A percentile compares a stretch with the other conserved stretches of the same genome.
phyloP scores from a whole-genome alignment of 2,888 invertebrate species.

The Eupithecia pulchellata region DNA sequence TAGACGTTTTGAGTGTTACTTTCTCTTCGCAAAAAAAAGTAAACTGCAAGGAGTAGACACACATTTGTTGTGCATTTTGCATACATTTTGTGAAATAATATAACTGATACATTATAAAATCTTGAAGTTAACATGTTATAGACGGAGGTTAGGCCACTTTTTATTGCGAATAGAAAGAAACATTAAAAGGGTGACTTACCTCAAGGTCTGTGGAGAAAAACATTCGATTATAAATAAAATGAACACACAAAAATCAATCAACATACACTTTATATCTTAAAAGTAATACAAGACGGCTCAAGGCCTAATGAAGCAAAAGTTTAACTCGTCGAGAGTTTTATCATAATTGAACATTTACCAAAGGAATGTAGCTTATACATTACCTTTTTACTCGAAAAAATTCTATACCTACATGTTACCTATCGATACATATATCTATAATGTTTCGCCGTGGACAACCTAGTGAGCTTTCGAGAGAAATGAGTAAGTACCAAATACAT shows the following conservation, averaged over 20 bases:
- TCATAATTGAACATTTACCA: slow-evolving; percentile 66
- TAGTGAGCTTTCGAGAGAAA: slow-evolving; percentile 59
- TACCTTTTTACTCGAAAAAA: slow-evolving; percentile 62
- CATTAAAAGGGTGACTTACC: slow-evolving; percentile 75
- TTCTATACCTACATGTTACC: slow-evolving; percentile 33
- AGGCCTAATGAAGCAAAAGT: slow-evolving; percentile 63
- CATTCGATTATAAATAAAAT: slow-evolving; percentile 82
- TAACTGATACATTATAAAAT: neutral
- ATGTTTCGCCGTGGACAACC: slow-evolving; percentile 57
- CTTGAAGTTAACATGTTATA: neutral
- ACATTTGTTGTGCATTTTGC: neutral
- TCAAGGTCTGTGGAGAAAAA: slow-evolving; percentile 79
- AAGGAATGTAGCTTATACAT: slow-evolving; percentile 76
- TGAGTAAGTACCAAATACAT: slow-evolving; percentile 46
- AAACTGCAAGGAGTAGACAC: neutral
- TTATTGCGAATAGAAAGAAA: slow-evolving; percentile 24
- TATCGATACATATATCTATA: slow-evolving; percentile 62
- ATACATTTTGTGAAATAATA: neutral
- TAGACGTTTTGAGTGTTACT: slow-evolving; percentile 10
- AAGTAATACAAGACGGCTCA: slow-evolving; percentile 74
- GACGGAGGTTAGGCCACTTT: neutral
- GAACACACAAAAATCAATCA: slow-evolving; percentile 80
- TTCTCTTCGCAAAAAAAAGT: neutral
- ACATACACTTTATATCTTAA: slow-evolving; percentile 86
- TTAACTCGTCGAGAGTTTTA: slow-evolving; percentile 53